Evolutionary conservation across 2,888 invertebrate species (phyloP), one percentile per base, ranked within the genome.

Genomic region (Macaria liturata): DNA sequence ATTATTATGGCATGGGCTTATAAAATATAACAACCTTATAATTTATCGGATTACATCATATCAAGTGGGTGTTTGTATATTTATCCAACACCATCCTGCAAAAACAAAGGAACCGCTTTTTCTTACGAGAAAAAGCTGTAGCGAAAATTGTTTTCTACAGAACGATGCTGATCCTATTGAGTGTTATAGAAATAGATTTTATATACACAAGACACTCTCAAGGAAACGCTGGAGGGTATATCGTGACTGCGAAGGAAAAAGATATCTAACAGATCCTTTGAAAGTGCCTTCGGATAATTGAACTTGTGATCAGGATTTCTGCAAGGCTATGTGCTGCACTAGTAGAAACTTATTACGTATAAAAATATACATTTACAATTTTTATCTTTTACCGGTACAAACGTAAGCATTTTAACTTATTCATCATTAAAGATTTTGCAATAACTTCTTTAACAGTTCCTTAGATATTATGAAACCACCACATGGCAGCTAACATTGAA

Each of bases 221-320:
- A 65, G 61, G 65, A 67, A 60, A 56, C 62, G 74, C 79, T 75
- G 57, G 61, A 49, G 76, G 80, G 74, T 58, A 58, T 67, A 66
- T 69, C 62, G 67, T 53, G 60, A 63, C 67, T 70, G 67, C 62
- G 69, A 71, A 71, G 69, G 60, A 62, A 67, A 73, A 72, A 61
- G 56, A 49, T 49, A 53, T 32, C 49, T 49, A 51, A 30, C 39
- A 52, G 52, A 56, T 49, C 46, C 49, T 56, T 49, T 52, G 45
- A 51, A 59, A 62, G 54, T 49, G 50, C 43, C 32, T 32, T 43
- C 51, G 40, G 34, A 54, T 53, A 58, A 58, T 58, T 58, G 49
- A 58, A 54, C 46, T 53, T 46, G 46, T 42, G 57, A 58, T 53
- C 57, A 44, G 32, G 43, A 42, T 50, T 42, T 30, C 31, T 37